Evolutionary conservation across 2,113 vertebrate genomes (phyloP), one percentile per base, ranked within the genome.

Genomic region (Chitala chitala): DNA sequence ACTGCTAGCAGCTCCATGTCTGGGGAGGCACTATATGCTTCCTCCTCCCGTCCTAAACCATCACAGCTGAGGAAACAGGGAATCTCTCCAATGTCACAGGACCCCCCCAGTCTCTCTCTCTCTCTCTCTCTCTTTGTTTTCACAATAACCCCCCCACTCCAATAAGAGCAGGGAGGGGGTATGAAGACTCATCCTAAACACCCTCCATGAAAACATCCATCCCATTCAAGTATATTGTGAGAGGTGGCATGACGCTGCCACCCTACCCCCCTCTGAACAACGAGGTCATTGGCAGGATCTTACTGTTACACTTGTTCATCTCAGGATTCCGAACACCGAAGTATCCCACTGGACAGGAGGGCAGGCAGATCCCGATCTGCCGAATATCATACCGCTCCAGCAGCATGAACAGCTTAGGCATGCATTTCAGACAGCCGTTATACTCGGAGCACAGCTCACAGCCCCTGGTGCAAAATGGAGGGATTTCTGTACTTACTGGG

Each of bases 301-400:
- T 88, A 99, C 97, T 96, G 84, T 91, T 94, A 89, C 97, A 99
- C 89, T 95, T 96, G 93, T 98, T 98, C 90, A 95, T 96, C 80
- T 96, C 96, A 0, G 93, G 95, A 63, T 94, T 96, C 83, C 97
- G 94, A 88, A 96, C 93, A 69, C 94, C 97, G 0, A 95, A 99
- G 87, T 97, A 98, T 76, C 97, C 97, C 79, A 93, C 79, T 0
- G 97, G 97, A 81, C 97, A 99, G 70, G 96, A 97, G 0, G 94
- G 92, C 71, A 98, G 88, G 86, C 97, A 99, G 75, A 99, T 90
- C 44, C 95, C 96, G 7, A 92, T 95, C 81, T 99, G 95, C 59
- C 95, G 92, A 79, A 99, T 97, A 80, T 99, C 94, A 12, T 93
- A 98, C 77, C 97, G 88, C 90, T 98, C 96, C 90, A 99, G 89